Evolutionary conservation across 2,797 vertebrate genomes (phyloP).

Genomic region (Molossus molossus): DNA sequence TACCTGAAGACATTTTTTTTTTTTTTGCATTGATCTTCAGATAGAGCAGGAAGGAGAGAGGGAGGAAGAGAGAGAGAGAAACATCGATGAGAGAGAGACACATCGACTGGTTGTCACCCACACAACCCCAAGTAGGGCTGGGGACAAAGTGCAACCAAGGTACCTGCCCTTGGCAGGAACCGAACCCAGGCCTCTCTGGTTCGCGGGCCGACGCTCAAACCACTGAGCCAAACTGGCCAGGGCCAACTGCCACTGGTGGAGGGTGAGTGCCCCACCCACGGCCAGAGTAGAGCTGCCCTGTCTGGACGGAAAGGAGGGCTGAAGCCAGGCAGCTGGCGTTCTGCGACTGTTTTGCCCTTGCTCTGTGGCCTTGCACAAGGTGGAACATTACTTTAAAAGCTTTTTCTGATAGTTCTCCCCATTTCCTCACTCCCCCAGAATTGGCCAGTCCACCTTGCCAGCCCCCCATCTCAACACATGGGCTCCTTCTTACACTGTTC

Average conservation of each 20-base stretch:
- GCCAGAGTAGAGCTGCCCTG: not conserved
- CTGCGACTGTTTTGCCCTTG: not conserved
- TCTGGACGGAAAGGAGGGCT: not conserved
- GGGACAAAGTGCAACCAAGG: too few species aligned
- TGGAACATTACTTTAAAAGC: not conserved
- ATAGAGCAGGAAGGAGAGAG: too few species aligned
- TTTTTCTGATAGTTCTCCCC: not conserved
- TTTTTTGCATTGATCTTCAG: too few species aligned
- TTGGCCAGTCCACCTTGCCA: accelerated
- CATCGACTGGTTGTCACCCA: too few species aligned
- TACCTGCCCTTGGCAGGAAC: too few species aligned
- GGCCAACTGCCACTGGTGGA: not conserved
- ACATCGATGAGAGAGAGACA: too few species aligned
- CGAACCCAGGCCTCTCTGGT: too few species aligned
- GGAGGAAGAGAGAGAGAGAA: too few species aligned
- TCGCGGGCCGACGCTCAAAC: too few species aligned
- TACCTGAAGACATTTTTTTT: too few species aligned
- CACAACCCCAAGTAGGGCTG: too few species aligned
- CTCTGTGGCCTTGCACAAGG: not conserved
- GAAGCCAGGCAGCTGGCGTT: not conserved
- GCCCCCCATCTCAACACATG: not conserved
- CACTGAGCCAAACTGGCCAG: too few species aligned
- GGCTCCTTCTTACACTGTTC: not conserved
- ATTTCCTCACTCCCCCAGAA: accelerated
- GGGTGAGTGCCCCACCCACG: not conserved